These are phyloP conservation scores for Sepioteuthis lessoniana DNA, from an alignment of 2,888 invertebrate genomes.

Conservation along the genomic window DNA sequence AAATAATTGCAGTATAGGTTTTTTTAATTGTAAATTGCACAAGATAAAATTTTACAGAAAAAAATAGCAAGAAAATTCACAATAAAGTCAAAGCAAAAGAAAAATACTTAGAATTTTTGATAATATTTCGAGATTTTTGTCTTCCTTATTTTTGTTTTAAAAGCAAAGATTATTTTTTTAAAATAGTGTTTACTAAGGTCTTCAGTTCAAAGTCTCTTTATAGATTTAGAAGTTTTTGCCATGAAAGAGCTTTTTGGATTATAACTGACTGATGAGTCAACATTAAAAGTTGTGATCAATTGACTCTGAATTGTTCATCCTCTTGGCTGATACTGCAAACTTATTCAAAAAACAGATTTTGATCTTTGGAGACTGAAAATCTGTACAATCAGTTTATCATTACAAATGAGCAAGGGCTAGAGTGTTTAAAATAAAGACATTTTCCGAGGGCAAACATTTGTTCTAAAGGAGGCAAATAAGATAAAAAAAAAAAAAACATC, in stretches of 20 bases:
- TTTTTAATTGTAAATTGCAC: not conserved
- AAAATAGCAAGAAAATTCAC: too few relatives aligned
- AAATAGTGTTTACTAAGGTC: not conserved
- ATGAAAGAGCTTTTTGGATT: not conserved
- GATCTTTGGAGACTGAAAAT: constrained; percentile 33
- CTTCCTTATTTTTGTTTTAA: not conserved
- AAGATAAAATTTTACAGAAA: not conserved
- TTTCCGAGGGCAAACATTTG: not conserved
- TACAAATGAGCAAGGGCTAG: not conserved
- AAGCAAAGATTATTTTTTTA: too few relatives aligned
- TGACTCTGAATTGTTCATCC: not conserved
- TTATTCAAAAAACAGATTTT: not conserved
- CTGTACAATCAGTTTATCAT: not conserved
- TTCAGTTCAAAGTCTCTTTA: not conserved
- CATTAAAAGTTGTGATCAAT: not conserved
- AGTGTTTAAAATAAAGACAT: not conserved
- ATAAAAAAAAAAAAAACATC: not conserved
- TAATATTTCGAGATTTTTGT: not conserved
- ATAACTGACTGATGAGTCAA: constrained; percentile 9
- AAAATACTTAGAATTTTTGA: not conserved
- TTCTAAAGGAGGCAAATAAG: not conserved
- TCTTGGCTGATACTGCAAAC: not conserved
- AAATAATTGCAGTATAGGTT: not conserved
- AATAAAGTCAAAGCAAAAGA: not conserved
- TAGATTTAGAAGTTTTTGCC: not conserved